Conservation (phyloP, 1,140 invertebrate species). For the Calephelis virginiensis region DNA sequence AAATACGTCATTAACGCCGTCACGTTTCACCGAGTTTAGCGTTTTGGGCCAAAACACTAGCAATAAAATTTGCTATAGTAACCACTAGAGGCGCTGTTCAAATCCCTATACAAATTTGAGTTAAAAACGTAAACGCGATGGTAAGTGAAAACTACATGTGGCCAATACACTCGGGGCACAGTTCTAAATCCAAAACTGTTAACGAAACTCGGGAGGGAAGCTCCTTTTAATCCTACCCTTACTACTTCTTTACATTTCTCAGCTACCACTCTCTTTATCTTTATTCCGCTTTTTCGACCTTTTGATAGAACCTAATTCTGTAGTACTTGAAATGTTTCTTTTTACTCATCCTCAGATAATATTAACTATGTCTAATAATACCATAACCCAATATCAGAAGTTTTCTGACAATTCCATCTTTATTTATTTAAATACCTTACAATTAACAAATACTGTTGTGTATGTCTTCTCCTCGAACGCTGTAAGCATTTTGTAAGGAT, state of each 20-base stretch:
- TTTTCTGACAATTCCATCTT: not conserved
- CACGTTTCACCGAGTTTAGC: no score
- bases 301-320: not conserved
- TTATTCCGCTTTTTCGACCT: not conserved
- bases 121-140: no score
- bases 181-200: conserved; percentile 18
- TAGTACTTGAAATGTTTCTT: not conserved
- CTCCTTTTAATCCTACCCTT: conserved; percentile 24
- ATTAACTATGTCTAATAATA: not conserved
- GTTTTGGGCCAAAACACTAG: no score
- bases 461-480: not conserved
- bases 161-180: no score
- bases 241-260: conserved; percentile 20
- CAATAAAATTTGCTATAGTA: no score
- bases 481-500: not conserved
- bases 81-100: no score
- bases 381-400: not conserved
- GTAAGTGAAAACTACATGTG: no score
- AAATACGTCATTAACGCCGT: no score
- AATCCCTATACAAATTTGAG: no score
- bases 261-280: not conserved
- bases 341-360: not conserved
- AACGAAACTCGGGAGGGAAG: conserved; percentile 24
- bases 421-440: not conserved
- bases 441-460: not conserved